Evolutionary conservation across 2,113 vertebrate genomes (phyloP).

Genomic region (Cyphomyrus discorhynchus): DNA sequence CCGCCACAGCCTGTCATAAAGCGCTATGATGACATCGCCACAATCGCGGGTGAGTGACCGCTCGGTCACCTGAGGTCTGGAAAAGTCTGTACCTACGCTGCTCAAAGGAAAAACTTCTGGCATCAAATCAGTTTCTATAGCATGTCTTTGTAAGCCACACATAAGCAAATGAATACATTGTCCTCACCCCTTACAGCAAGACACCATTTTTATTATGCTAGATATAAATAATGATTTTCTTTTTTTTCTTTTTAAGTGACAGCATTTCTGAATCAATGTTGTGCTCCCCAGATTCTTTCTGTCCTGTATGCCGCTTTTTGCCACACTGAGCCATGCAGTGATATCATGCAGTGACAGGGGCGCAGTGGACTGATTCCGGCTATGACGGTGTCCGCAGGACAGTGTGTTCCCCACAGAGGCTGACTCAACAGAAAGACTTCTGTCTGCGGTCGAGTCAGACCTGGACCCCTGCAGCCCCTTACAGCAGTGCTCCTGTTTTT

Average conservation of each 20-base stretch:
- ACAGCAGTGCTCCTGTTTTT: neutral
- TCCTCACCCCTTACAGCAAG: neutral
- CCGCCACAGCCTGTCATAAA: constrained; percentile 28
- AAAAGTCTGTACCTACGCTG: neutral
- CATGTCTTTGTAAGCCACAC: neutral
- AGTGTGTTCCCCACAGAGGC: constrained; percentile 2
- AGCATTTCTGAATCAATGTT: neutral
- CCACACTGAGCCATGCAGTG: neutral
- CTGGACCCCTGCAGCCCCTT: neutral
- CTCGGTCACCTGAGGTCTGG: neutral
- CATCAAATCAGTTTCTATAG: neutral
- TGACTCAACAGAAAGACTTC: neutral
- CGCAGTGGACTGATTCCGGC: neutral
- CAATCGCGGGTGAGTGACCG: constrained; percentile 29
- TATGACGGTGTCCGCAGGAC: neutral
- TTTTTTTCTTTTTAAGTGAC: neutral
- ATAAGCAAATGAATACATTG: neutral
- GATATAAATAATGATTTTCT: neutral
- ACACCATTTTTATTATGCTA: neutral
- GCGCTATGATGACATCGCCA: constrained; percentile 22
- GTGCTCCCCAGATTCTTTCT: neutral
- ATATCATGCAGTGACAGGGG: neutral
- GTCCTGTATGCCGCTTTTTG: neutral
- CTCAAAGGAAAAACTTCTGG: neutral
- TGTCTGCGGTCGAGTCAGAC: neutral